Conservation (phyloP, 2,113 vertebrate genomes). For the Oncorhynchus tshawytscha region DNA sequence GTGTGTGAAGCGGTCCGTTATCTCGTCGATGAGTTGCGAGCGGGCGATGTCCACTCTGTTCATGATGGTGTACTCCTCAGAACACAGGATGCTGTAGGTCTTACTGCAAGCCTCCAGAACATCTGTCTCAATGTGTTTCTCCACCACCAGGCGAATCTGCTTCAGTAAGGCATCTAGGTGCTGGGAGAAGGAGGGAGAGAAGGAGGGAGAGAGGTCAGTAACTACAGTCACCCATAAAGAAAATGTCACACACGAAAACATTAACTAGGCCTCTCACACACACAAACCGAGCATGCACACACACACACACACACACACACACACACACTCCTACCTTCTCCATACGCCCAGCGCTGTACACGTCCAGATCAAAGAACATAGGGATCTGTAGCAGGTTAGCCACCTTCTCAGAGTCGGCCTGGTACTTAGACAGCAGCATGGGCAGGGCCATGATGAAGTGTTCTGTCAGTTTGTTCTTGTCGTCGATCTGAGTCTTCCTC, state of each 20-base stretch:
- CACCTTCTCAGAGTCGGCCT: constrained; percentile 95
- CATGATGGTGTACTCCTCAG: constrained; percentile 98
- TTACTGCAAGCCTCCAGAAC: constrained; percentile 98
- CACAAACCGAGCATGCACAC: neutral
- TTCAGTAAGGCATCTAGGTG: constrained; percentile 96
- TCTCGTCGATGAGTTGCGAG: constrained; percentile 96
- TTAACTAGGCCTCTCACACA: neutral
- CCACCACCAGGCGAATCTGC: constrained; percentile 97
- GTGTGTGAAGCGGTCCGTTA: constrained; percentile 92
- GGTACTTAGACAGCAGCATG: constrained; percentile 98
- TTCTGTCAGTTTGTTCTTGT: constrained; percentile 96
- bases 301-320: neutral
- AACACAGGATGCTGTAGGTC: constrained; percentile 98
- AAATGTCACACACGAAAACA: neutral
- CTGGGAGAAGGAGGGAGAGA: constrained; percentile 47
- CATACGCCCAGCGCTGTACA: constrained; percentile 98
- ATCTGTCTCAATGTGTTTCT: constrained; percentile 94
- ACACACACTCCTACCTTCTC: constrained; percentile 81
- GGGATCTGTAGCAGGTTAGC: constrained; percentile 98
- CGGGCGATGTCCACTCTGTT: constrained; percentile 97
- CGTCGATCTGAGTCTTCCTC: constrained; percentile 98
- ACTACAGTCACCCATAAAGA: neutral
- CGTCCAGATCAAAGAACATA: constrained; percentile 95
- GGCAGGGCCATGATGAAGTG: constrained; percentile 98
- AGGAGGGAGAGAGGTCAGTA: too few species aligned